A percentile compares a stretch with the other conserved stretches of the same genome.
Conservation (phyloP, 2,113 vertebrate species). For the Aramus guarauna region DNA sequence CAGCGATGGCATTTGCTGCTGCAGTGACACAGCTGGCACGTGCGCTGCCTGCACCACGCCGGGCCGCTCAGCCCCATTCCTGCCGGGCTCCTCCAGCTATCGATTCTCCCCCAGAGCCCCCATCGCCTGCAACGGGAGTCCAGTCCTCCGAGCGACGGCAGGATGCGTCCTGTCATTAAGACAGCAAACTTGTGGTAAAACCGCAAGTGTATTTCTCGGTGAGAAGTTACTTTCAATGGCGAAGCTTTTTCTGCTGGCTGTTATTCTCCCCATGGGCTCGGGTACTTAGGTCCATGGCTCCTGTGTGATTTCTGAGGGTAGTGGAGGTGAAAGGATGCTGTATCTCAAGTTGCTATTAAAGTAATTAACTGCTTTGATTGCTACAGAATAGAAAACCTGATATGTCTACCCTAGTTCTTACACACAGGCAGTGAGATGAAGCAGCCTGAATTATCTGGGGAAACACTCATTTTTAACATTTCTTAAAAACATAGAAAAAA, state of each 20-base stretch:
- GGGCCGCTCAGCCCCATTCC: background rate
- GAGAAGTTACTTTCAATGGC: background rate
- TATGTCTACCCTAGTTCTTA: background rate
- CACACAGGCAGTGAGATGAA: background rate
- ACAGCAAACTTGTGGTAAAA: background rate
- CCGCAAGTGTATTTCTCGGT: background rate
- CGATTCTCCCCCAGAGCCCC: background rate
- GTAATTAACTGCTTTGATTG: background rate
- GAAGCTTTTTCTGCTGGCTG: background rate
- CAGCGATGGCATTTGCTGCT: background rate
- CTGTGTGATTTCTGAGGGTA: background rate
- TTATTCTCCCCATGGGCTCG: background rate
- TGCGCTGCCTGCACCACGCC: background rate
- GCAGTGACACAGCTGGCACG: background rate
- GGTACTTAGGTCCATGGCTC: background rate
- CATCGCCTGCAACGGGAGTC: accelerated
- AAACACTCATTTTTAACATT: background rate
- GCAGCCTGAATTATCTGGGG: background rate
- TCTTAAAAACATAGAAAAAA: background rate
- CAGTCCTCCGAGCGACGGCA: background rate
- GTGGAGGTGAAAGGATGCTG: background rate
- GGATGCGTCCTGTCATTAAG: background rate
- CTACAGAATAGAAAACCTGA: background rate
- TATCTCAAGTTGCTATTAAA: background rate
- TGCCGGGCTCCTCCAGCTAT: background rate